A percentile compares a stretch with the other conserved stretches of the same genome.
These are phyloP conservation scores for Trichonephila inaurata DNA, from an alignment of 1,140 invertebrate genomes.

Conservation along the genomic window DNA sequence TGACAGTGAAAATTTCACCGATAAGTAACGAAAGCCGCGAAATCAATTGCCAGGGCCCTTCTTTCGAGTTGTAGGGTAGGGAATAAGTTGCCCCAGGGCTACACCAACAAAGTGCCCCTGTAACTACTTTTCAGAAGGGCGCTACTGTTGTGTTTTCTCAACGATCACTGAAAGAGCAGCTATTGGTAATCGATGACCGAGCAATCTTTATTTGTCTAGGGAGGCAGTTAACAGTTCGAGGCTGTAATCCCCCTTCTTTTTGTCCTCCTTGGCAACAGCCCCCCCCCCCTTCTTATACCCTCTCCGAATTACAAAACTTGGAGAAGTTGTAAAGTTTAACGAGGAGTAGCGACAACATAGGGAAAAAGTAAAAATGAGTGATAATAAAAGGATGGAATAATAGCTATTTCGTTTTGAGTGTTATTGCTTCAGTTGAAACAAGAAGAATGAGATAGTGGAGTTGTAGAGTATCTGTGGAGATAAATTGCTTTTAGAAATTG, in stretches of 20 bases:
- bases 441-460: no score
- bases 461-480: no score
- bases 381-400: neutral
- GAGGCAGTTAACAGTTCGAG: neutral
- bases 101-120: constrained; percentile 24
- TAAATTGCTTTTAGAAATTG: no score
- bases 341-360: neutral
- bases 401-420: neutral
- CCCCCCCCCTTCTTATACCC: no score
- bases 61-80: neutral
- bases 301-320: neutral
- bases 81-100: neutral
- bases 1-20: neutral
- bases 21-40: constrained; percentile 30
- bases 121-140: constrained; percentile 6
- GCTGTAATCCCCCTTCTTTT: no score
- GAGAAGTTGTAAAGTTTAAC: constrained; percentile 22
- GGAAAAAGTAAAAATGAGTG: neutral
- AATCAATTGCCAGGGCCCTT: neutral
- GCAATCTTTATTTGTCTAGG: constrained; percentile 35
- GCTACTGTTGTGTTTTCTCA: constrained; percentile 20
- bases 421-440: neutral
- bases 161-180: constrained; percentile 3
- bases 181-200: constrained; percentile 11
- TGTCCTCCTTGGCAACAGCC: no score